Evolutionary conservation across 2,888 invertebrate species (phyloP), one percentile per base, ranked within the genome.

Genomic region (Leptodirus hochenwartii): DNA sequence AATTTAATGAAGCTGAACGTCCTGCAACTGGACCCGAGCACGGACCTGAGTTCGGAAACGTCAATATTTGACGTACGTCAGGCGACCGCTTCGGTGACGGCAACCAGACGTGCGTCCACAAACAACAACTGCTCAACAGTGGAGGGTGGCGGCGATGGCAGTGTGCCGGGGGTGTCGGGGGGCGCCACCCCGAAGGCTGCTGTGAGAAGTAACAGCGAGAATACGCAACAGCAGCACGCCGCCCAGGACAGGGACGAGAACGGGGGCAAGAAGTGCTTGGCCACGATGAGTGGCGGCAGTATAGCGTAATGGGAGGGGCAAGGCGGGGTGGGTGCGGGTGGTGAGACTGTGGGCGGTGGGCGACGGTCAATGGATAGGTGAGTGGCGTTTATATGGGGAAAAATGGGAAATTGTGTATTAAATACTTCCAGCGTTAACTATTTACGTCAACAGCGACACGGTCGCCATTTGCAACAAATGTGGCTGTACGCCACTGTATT

Each of bases 21-120:
- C 27, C 51, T 56, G 11, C 59, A 69, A 60, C 57, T 66, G 41
- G 69, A 69, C 45, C 62, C 63, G 34, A 69, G 67, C 39, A n/a
- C n/a, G n/a, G 69, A 70, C 47, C 54, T 68, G 35, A 69, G 69
- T 40, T 64, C 66, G 43, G 69, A 69, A 42, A 62, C 61, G 34
- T 61, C 64, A 37, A 62, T 64, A n/a, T 66, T 66, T 45, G 67
- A 68, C 42, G 63, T 63, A 6, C 59, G 66, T 37, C 46, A 4
- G 45, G 49, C 27, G 11, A 20, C n/a, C n/a, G 37, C 33, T 9
- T 32, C 28, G 3, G 47, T 60, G n/a, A 62, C 62, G 25, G 50
- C 46, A 4, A 47, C 49, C 20, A 46, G 58, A 23, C 51, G 63
- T 32, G 62, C 63, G 22, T 62, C 63, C 25, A 62, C 62, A 35